phyloP scores from a whole-genome alignment of 2,113 vertebrate species.

The Pseudolaguvia tuberculata region DNA sequence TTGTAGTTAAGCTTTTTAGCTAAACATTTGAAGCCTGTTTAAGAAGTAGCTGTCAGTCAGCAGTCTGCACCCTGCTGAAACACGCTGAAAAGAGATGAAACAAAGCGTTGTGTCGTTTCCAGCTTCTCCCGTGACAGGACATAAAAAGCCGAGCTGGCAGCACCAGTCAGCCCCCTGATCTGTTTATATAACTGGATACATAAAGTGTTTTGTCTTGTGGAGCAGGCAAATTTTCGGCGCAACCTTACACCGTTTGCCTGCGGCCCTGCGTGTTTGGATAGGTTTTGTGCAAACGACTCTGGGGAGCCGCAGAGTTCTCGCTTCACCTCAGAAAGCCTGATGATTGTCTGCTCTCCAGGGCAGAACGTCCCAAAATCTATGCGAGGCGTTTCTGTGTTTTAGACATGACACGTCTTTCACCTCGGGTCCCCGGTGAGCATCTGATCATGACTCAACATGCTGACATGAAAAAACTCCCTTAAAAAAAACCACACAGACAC shows the following conservation, averaged over 20 bases:
- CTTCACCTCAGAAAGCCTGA: conserved; percentile 37
- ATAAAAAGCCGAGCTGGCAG: conserved; percentile 48
- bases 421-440: conserved; percentile 13
- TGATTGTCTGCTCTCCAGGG: conserved; percentile 45
- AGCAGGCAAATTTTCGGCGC: conserved; percentile 39
- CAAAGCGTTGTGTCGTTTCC: conserved; percentile 31
- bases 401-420: conserved; percentile 25
- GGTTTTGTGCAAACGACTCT: conserved; percentile 35
- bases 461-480: conserved; percentile 17
- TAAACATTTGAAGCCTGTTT: conserved; percentile 17
- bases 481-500: background rate
- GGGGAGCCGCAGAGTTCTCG: conserved; percentile 49
- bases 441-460: conserved; percentile 21
- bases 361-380: background rate
- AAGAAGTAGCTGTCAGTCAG: conserved; percentile 56
- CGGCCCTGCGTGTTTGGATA: conserved; percentile 46
- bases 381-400: conserved; percentile 17
- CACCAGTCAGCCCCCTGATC: conserved; percentile 32
- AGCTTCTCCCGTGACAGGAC: conserved; percentile 43
- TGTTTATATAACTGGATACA: conserved; percentile 52
- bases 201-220: conserved; percentile 43
- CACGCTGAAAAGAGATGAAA: conserved; percentile 49
- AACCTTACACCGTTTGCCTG: conserved; percentile 34
- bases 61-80: conserved; percentile 37
- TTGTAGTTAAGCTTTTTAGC: background rate